Conservation (phyloP, 2,888 invertebrate genomes). For the Synanthedon formicaeformis region DNA sequence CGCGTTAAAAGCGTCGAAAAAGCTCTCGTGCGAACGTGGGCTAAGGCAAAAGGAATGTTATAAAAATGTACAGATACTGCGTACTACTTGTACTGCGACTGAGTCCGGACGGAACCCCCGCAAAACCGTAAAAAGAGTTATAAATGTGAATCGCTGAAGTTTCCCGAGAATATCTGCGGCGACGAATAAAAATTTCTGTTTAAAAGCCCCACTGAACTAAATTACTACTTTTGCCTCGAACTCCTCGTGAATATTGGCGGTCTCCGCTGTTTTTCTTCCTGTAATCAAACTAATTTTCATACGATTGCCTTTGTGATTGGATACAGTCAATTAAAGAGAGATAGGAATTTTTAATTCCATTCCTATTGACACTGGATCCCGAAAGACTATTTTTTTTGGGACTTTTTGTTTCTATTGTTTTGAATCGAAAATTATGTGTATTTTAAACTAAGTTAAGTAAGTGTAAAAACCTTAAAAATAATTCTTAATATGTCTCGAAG, state of each 20-base stretch:
- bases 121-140: constrained; percentile 24
- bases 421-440: too few species aligned
- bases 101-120: neutral
- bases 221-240: constrained; percentile 10
- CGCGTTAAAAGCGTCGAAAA: too few species aligned
- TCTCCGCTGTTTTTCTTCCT: constrained; percentile 5
- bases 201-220: constrained; percentile 4
- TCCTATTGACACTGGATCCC: neutral
- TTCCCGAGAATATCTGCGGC: constrained; percentile 3
- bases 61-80: too few species aligned
- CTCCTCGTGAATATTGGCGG: constrained; percentile 14
- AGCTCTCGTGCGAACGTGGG: too few species aligned
- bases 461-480: too few species aligned
- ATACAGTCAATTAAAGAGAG: constrained; percentile 18
- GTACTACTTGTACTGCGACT: too few species aligned
- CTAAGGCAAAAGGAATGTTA: too few species aligned
- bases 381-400: neutral
- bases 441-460: too few species aligned
- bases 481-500: too few species aligned
- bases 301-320: constrained; percentile 24
- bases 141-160: constrained; percentile 22
- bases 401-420: too few species aligned
- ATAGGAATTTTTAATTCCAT: constrained; percentile 6
- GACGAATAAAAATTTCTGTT: constrained; percentile 9
- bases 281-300: constrained; percentile 35